Conservation (phyloP, 1,140 invertebrate species). For the Zaprionus kolodkinae region DNA sequence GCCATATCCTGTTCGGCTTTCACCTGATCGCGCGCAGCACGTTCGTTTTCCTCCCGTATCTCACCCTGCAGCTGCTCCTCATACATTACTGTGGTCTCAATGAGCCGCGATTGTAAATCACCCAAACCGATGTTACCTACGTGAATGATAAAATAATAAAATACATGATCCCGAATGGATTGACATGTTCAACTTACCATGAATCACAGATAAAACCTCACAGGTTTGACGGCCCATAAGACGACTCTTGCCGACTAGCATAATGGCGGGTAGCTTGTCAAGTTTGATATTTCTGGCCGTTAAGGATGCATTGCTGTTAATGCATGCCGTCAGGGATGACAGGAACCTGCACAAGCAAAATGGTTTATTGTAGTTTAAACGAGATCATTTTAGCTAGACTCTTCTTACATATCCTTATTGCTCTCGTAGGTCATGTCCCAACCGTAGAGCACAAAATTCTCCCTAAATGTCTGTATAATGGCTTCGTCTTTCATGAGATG, state of each 20-base stretch:
- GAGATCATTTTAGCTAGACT: not conserved
- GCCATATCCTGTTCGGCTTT: conserved; percentile 97
- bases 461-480: conserved; percentile 93
- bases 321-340: conserved; percentile 87
- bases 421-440: conserved; percentile 96
- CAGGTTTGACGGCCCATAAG: conserved; percentile 90
- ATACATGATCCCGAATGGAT: not conserved
- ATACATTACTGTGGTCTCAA: conserved; percentile 94
- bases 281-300: conserved; percentile 93
- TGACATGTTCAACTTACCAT: conserved; percentile 55
- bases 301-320: conserved; percentile 87
- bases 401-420: conserved; percentile 90
- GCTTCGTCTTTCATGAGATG: conserved; percentile 95
- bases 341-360: conserved; percentile 86
- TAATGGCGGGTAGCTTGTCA: conserved; percentile 93
- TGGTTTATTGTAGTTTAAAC: not conserved
- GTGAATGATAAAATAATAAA: not conserved
- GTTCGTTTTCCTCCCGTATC: conserved; percentile 93
- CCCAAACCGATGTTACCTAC: conserved; percentile 91
- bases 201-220: conserved; percentile 92
- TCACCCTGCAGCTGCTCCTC: conserved; percentile 91
- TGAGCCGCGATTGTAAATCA: conserved; percentile 93
- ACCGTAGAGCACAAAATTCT: conserved; percentile 96
- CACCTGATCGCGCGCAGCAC: conserved; percentile 93
- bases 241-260: conserved; percentile 94